A percentile compares a stretch with the other conserved stretches of the same genome.
phyloP scores from a whole-genome alignment of 2,113 vertebrate genomes.

The Ageneiosus marmoratus region DNA sequence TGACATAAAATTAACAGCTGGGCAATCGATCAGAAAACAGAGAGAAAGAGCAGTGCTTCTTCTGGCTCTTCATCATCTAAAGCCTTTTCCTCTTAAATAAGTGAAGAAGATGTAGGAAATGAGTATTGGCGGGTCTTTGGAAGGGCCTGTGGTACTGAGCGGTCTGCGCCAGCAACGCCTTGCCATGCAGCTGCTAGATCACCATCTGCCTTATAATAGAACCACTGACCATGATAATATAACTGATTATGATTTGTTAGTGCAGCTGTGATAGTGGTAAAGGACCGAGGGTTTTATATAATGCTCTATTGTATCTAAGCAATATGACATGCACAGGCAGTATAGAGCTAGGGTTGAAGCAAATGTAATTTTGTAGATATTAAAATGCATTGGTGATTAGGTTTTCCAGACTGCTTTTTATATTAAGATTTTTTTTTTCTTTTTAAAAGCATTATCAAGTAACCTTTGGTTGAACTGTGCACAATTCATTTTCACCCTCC shows the following conservation, averaged over 20 bases:
- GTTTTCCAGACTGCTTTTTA: not conserved
- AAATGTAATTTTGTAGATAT: not conserved
- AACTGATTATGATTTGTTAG: constrained; percentile 4
- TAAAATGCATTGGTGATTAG: not conserved
- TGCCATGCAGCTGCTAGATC: constrained; percentile 8
- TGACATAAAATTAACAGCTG: constrained; percentile 1
- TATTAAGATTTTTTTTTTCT: not conserved
- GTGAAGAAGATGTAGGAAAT: not conserved
- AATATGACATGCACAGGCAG: not conserved
- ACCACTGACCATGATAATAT: constrained; percentile 11
- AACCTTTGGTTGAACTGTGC: too few relatives aligned
- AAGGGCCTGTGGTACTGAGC: not conserved
- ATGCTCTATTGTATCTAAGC: not conserved
- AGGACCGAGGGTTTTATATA: not conserved
- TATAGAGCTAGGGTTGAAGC: not conserved
- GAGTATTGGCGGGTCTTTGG: not conserved
- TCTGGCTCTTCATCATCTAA: not conserved
- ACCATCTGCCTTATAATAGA: constrained; percentile 5
- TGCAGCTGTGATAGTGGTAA: not conserved
- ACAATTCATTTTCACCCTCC: not conserved
- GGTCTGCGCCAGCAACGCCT: not conserved
- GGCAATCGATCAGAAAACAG: not conserved
- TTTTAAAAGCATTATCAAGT: not conserved
- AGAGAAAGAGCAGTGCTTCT: constrained; percentile 12
- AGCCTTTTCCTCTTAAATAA: not conserved